A percentile compares a stretch with the other conserved stretches of the same genome.
Evolutionary conservation across 2,888 invertebrate genomes (phyloP).

Genomic region (Drosophila kambysellisi): DNA sequence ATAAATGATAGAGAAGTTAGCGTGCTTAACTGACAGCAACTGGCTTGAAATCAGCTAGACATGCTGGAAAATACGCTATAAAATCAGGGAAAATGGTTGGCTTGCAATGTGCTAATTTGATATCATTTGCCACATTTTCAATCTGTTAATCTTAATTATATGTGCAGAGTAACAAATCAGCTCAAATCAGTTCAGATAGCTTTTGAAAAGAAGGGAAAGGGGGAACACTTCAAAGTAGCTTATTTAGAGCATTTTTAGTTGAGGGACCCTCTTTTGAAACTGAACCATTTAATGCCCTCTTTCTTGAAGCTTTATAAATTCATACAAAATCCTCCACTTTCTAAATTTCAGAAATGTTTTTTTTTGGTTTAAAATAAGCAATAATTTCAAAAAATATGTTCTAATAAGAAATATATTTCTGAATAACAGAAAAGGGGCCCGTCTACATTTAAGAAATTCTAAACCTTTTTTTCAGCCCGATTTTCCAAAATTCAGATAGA

Average conservation of each 20-base stretch:
- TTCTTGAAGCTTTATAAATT: neutral
- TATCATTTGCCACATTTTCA: neutral
- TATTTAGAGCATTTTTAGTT: neutral
- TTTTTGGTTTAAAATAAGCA: neutral
- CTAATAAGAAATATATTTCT: neutral
- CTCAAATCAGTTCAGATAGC: neutral
- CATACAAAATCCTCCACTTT: neutral
- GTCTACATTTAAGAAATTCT: fast-evolving
- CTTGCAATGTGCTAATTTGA: neutral
- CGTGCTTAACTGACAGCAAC: neutral
- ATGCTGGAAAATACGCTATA: neutral
- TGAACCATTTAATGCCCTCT: no score
- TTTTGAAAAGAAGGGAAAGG: neutral
- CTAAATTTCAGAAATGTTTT: no score
- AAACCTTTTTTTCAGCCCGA: no score
- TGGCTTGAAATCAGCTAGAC: neutral
- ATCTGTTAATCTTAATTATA: neutral
- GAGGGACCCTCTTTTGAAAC: neutral
- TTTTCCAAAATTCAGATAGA: no score
- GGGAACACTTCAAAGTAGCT: neutral
- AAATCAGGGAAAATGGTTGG: neutral
- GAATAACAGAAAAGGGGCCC: neutral
- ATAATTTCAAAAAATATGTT: neutral
- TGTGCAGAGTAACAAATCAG: neutral
- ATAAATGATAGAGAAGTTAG: neutral